These are phyloP conservation scores for Anoplopoma fimbria DNA, from an alignment of 2,113 vertebrate genomes.

Conservation along the genomic window DNA sequence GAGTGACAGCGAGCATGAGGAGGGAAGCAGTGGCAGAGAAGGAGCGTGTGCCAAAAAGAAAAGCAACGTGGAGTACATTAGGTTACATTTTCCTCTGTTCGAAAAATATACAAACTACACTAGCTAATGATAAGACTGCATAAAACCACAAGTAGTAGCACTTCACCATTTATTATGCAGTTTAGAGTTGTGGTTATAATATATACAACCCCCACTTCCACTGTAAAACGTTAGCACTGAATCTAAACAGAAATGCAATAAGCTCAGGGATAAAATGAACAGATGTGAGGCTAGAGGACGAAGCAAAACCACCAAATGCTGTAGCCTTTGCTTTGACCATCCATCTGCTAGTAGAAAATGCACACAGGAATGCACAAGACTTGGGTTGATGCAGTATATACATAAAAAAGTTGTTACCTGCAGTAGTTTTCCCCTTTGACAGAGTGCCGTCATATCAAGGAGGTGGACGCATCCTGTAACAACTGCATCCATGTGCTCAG, in stretches of 20 bases:
- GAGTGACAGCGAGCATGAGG: constrained; percentile 8
- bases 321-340: constrained; percentile 20
- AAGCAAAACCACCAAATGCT: constrained; percentile 28
- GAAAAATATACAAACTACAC: constrained; percentile 1
- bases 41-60: constrained; percentile 7
- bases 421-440: background rate
- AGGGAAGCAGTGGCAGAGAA: background rate
- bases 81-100: background rate
- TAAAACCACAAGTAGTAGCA: background rate
- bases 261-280: constrained; percentile 36
- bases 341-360: constrained; percentile 28
- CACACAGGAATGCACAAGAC: background rate
- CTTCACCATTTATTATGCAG: constrained; percentile 10
- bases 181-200: constrained; percentile 17
- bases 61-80: background rate
- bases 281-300: constrained; percentile 54
- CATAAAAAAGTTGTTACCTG: background rate
- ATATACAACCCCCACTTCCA: background rate
- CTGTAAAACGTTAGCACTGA: constrained; percentile 20
- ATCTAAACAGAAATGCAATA: constrained; percentile 26
- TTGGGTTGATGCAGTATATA: background rate
- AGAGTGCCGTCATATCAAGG: background rate
- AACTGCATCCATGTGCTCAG: background rate
- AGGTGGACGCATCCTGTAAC: background rate
- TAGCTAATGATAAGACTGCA: constrained; percentile 10